Conservation (phyloP, 2,113 vertebrate genomes). For the Lates calcarifer region DNA sequence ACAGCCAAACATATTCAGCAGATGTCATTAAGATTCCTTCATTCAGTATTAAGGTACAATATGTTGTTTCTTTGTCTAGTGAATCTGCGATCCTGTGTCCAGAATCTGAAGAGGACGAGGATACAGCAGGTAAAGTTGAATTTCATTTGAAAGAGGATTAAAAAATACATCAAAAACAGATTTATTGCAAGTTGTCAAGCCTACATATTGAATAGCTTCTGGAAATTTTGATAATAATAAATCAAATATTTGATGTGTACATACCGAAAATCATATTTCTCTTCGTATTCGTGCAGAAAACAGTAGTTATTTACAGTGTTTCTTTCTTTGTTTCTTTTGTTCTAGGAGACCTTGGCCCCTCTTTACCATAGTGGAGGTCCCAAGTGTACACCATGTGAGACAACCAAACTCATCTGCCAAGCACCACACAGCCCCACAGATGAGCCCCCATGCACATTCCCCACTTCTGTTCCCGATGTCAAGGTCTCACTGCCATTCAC, state of each 20-base stretch:
- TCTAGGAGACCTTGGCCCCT: conserved; percentile 82
- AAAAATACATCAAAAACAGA: neutral
- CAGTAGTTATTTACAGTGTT: neutral
- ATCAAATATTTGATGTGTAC: neutral
- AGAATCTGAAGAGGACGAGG: conserved; percentile 85
- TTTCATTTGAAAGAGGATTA: neutral
- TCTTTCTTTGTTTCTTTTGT: conserved; percentile 10
- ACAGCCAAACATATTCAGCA: neutral
- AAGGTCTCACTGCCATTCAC: conserved; percentile 55
- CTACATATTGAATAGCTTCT: neutral
- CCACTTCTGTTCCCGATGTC: conserved; percentile 42
- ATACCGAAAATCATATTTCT: neutral
- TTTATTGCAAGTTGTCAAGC: neutral
- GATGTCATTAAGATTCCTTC: neutral
- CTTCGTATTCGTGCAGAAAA: neutral
- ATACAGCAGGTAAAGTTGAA: conserved; percentile 83
- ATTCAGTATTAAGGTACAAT: neutral
- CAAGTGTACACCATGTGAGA: conserved; percentile 75
- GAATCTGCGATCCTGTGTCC: conserved; percentile 84
- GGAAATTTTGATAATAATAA: too few species aligned
- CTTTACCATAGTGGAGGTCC: conserved; percentile 74
- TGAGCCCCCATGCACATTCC: conserved; percentile 57
- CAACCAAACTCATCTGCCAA: conserved; percentile 74
- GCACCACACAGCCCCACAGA: conserved; percentile 56
- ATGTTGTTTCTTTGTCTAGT: conserved; percentile 68